phyloP scores from a whole-genome alignment of 2,888 invertebrate species.

The Megalurothrips usitatus region DNA sequence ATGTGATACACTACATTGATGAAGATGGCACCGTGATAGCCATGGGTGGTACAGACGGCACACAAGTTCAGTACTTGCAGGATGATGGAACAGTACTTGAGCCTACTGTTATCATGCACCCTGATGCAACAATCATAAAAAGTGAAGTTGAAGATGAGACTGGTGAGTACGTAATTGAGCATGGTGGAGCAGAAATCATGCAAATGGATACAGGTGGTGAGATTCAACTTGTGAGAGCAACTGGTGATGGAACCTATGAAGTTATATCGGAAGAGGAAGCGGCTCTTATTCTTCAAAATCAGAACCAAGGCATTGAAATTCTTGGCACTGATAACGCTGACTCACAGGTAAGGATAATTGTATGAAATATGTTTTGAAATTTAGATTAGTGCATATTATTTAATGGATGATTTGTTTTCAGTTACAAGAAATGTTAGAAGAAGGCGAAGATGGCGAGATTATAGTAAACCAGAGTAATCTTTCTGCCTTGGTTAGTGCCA shows the following conservation, averaged over 20 bases:
- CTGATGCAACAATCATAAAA: not conserved
- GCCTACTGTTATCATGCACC: not conserved
- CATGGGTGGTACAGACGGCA: not conserved
- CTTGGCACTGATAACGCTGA: conserved; percentile 33
- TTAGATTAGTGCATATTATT: not conserved
- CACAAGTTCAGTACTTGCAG: conserved; percentile 35
- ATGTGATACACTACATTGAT: not conserved
- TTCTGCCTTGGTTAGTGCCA: conserved; percentile 38
- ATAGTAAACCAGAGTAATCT: conserved; percentile 37
- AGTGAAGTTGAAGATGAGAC: not conserved
- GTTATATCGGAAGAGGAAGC: conserved; percentile 37
- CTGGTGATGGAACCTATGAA: conserved; percentile 37
- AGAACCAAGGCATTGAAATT: conserved; percentile 36
- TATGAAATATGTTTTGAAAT: not conserved
- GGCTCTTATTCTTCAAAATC: conserved; percentile 36
- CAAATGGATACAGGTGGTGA: conserved; percentile 35
- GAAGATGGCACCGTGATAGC: conserved; percentile 19
- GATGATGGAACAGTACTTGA: conserved; percentile 35
- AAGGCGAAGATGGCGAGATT: conserved; percentile 30
- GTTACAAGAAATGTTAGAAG: conserved; percentile 28
- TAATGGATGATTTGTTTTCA: not conserved
- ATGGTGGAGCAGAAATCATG: conserved; percentile 29
- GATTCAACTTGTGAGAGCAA: conserved; percentile 37
- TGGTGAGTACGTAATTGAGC: not conserved
- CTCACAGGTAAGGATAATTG: conserved; percentile 31